Evolutionary conservation across 2,888 invertebrate species (phyloP), one percentile per base, ranked within the genome.

Genomic region (Netelia virgata): DNA sequence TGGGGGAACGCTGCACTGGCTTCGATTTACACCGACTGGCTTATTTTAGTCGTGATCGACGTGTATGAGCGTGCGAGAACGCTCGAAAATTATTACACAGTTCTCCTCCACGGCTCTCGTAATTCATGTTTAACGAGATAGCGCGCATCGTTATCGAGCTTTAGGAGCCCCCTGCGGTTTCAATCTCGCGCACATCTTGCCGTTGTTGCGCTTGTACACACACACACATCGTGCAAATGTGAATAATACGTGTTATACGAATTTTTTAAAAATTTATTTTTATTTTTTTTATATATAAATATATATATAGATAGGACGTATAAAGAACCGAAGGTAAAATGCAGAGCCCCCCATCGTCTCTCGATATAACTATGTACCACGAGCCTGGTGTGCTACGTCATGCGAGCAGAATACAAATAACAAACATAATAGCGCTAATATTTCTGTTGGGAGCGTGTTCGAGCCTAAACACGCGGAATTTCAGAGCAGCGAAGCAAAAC

Each of bases 101-200:
- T 64, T 74, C 61, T 36, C 66, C 43, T 55, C 59, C 18, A n/a
- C 68, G 69, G 55, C 50, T 72, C 78, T 78, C 78, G 82, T 82
- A 82, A 82, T 82, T 82, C 76, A 82, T 57, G 69, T 66, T 76
- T 76, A 82, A 82, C 82, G 82, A 82, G 82, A 82, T 82, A 64
- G 57, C 66, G 16, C 36, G 64, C 47, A 76, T 76, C 70, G 59
- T 55, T 61, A 76, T 82, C 64, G 70, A 76, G 76, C 70, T 70
- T 64, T 41, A 53, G 36, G 8, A 43, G 50, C 18, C 5, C 14
- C 61, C 43, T 20, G 41, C 10, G 75, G 36, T 76, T 66, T 68
- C 76, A 66, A 76, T 76, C 76, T 43, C 64, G 55, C 16, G 43
- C 20, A 57, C 55, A 18, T 68, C 36, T 23, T 47, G 53, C 16